phyloP scores from a whole-genome alignment of 2,797 vertebrate species.

The Liasis olivaceus region DNA sequence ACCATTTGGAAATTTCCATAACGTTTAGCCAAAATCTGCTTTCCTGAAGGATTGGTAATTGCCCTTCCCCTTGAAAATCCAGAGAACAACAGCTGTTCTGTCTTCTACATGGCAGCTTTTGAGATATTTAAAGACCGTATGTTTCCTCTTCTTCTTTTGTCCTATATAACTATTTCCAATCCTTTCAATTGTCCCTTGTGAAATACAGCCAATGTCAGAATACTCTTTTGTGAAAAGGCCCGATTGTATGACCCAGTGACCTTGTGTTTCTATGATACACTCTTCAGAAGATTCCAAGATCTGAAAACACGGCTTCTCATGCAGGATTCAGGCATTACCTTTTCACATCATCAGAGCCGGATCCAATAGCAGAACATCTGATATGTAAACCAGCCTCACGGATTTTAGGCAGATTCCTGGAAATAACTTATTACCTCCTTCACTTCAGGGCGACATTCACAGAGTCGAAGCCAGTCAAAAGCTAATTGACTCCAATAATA shows the following conservation, averaged over 20 bases:
- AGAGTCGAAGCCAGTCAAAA: neutral
- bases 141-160: neutral
- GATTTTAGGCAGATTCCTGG: neutral
- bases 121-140: neutral
- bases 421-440: neutral
- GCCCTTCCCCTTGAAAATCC: neutral
- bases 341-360: neutral
- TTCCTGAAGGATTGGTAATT: neutral
- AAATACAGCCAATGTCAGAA: neutral
- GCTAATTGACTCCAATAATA: slow-evolving; percentile 12
- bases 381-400: neutral
- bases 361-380: neutral
- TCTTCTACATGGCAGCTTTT: neutral
- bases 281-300: neutral
- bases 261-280: neutral
- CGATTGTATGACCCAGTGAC: neutral
- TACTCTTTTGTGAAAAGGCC: neutral
- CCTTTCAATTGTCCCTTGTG: neutral
- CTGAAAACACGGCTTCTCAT: neutral
- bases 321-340: neutral
- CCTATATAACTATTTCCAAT: neutral
- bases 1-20: neutral
- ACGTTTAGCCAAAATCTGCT: neutral
- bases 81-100: neutral
- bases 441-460: neutral